Evolutionary conservation across 2,888 invertebrate genomes (phyloP), one percentile per base, ranked within the genome.

Genomic region (Dicyrtoma fusca): DNA sequence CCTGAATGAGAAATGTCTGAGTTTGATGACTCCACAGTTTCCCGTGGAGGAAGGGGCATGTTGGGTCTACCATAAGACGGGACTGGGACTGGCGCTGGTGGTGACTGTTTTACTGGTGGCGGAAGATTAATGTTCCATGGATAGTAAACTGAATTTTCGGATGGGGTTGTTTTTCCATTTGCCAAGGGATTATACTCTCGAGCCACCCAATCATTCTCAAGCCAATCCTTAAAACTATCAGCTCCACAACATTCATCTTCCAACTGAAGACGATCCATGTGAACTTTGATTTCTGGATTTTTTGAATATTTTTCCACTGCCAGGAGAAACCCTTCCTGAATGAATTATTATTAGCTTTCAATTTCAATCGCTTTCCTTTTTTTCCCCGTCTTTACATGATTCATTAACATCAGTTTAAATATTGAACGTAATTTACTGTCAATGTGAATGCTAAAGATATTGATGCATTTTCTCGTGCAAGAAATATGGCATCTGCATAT

Each of bases 191-290:
- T 68, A 13, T 57, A 68, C 13, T 44, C 21, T 42, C 21, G 44
- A 25, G 44, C n/a, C 17, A 71, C 71, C 71, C 71, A 71, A 23
- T 71, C 71, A 23, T 10, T 25, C 21, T 62, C 51, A 11, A 45
- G 14, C 71, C 71, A 71, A 42, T 71, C 71, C 5, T 23, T 19
- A 26, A 71, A 71, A 71, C 34, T 45, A n/a, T 71, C 63, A 21
- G 71, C 64, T 13, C 71, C 71, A 55, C 71, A 71, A 51, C 71
- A 71, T 55, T 63, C 44, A 51, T 63, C 63, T 17, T 71, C 53
- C n/a, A 42, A 14, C 45, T 71, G 71, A 17, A 71, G 53, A 34
- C 51, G 34, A 44, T 71, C 71, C 23, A 71, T 44, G 10, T 13
- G 19, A 25, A 14, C 25, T 25, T 62, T 51, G 6, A 71, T 26